A percentile compares a stretch with the other conserved stretches of the same genome.
phyloP scores from a whole-genome alignment of 2,797 vertebrate species.

The Trematomus bernacchii region DNA sequence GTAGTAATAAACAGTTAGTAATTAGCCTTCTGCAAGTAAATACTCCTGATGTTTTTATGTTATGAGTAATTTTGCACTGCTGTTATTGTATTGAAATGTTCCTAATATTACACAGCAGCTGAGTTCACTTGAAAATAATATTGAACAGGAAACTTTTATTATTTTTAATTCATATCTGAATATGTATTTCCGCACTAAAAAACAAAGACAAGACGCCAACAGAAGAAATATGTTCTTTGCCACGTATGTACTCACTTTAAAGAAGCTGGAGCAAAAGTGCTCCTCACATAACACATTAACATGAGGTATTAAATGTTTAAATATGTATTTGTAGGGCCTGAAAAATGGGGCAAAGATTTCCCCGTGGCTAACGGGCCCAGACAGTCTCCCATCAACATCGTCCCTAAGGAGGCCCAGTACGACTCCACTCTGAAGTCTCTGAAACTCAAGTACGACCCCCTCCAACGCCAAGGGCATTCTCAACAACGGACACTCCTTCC shows the following conservation, averaged over 20 bases:
- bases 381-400: conserved; percentile 96
- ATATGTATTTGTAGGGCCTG: conserved; percentile 85
- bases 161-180: background rate
- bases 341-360: conserved; percentile 87
- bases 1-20: background rate
- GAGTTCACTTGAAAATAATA: background rate
- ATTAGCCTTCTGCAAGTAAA: background rate
- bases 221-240: background rate
- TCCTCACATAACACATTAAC: background rate
- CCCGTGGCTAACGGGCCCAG: conserved; percentile 90
- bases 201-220: background rate
- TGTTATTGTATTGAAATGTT: background rate
- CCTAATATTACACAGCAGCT: background rate
- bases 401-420: conserved; percentile 86
- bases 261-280: background rate
- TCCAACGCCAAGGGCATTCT: conserved; percentile 88
- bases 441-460: conserved; percentile 88
- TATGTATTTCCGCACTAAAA: background rate
- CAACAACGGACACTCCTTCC: conserved; percentile 95
- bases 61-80: background rate
- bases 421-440: conserved; percentile 88
- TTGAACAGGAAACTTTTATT: background rate
- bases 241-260: background rate
- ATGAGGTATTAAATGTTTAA: background rate
- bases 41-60: too few relatives aligned